These are phyloP conservation scores for Geotrypetes seraphini DNA, from an alignment of 2,797 vertebrate species.

Conservation along the genomic window DNA sequence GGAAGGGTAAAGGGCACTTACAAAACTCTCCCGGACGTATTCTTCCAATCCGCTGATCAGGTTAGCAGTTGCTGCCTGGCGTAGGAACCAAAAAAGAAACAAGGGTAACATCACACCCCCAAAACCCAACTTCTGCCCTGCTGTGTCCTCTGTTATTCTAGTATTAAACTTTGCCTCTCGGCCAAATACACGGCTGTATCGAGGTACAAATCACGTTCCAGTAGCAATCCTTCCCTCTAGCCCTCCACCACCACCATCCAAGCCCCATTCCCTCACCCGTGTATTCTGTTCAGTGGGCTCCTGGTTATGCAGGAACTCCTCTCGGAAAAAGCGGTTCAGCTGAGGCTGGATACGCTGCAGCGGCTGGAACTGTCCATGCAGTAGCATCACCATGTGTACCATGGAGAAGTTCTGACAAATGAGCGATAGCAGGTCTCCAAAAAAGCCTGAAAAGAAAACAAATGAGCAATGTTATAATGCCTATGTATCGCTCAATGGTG, in stretches of 20 bases:
- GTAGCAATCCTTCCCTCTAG: neutral
- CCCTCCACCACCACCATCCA: too few species aligned
- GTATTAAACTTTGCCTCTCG: too few species aligned
- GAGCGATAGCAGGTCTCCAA: conserved; percentile 79
- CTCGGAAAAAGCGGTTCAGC: conserved; percentile 74
- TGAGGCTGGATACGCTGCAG: conserved; percentile 80
- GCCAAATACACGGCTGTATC: too few species aligned
- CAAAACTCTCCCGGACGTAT: conserved; percentile 83
- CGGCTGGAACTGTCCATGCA: conserved; percentile 83
- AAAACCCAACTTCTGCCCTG: too few species aligned
- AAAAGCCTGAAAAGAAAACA: conserved; percentile 59
- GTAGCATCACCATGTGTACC: conserved; percentile 85
- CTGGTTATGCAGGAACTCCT: conserved; percentile 75
- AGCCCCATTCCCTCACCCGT: conserved; percentile 66
- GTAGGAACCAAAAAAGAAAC: too few species aligned
- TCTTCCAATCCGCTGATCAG: conserved; percentile 76
- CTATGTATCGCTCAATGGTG: too few species aligned
- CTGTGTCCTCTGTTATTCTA: too few species aligned
- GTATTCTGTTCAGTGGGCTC: conserved; percentile 79
- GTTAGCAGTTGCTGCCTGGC: conserved; percentile 50
- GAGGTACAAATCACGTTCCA: too few species aligned
- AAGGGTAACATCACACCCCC: too few species aligned
- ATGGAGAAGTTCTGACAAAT: conserved; percentile 87
- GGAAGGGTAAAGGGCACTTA: conserved; percentile 41
- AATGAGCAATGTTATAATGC: too few species aligned